Percentiles rank a stretch among this genome's conserved stretches.
phyloP scores from a whole-genome alignment of 2,113 vertebrate species.

The Catharus fuscescens region DNA sequence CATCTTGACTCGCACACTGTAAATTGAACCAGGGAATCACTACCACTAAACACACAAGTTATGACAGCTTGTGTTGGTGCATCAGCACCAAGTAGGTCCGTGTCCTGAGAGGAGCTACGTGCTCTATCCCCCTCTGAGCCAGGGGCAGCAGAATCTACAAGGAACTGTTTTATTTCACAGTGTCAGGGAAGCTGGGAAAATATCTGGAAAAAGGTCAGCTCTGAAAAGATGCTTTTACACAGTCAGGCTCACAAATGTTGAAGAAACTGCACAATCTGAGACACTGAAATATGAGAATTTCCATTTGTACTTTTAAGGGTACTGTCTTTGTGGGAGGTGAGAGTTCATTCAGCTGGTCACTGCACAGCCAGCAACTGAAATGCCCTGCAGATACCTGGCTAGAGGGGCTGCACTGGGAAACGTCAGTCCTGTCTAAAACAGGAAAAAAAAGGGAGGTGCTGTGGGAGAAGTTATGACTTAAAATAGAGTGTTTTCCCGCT shows the following conservation, averaged over 20 bases:
- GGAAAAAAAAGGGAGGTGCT: not conserved
- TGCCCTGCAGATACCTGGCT: not conserved
- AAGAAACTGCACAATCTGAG: not conserved
- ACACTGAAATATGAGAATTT: not conserved
- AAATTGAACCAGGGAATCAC: not conserved
- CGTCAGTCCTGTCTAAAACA: not conserved
- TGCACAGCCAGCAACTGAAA: not conserved
- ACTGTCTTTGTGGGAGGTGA: not conserved
- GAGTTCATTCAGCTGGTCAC: not conserved
- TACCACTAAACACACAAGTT: not conserved
- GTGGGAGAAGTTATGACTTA: not conserved
- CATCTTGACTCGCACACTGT: not conserved
- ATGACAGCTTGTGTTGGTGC: not conserved
- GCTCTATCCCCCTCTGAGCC: not conserved
- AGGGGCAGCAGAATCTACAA: not conserved
- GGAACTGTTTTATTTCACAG: not conserved
- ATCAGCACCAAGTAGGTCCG: accelerated
- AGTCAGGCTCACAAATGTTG: not conserved
- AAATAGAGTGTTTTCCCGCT: not conserved
- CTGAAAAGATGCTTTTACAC: not conserved
- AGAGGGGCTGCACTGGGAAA: not conserved
- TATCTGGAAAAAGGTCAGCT: not conserved
- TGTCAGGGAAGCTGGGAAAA: not conserved
- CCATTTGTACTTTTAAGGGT: not conserved
- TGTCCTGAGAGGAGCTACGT: accelerated